Evolutionary conservation across 2,888 invertebrate genomes (phyloP), one percentile per base, ranked within the genome.

Genomic region (Lepidocyrtoides sp.): DNA sequence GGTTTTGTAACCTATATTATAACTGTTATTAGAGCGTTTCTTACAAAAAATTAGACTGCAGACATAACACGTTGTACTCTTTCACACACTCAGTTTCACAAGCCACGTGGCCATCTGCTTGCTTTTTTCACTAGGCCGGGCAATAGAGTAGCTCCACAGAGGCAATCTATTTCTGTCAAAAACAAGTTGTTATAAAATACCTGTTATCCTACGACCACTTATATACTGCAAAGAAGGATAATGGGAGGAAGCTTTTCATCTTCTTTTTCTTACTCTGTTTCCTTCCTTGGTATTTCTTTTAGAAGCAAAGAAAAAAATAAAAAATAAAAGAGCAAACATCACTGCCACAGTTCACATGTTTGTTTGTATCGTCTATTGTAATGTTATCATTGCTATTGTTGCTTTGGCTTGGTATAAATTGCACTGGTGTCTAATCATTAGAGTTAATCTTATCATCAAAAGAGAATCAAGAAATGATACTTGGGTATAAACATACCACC

Each of bases 21-120:
- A 2, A 20, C 57, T 5, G 51, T n/a, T 51, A 8, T n/a, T 51
- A 51, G 5, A 10, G 14, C 14, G 2, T 20, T 57, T 57, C 17
- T 51, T 2, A 63, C 63, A 63, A 12, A 29, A 12, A 63, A 29
- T 26, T 14, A 63, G 26, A 57, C 57, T 20, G 1, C 57, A 29
- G 29, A 63, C 4, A 63, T 63, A 63, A 63, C 63, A 63, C 4
- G 63, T 63, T 63, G 26, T 63, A 14, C 29, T 29, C 29, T 63
- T 10, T 41, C 83, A 66, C 48, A 44, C 1, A 77, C 26, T 57
- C 8, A 51, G 36, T 20, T 23, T 36, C 72, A 10, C 66, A 66
- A 48, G 84, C 84, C 84, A 84, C 84, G 84, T 84, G 84, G 72
- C 84, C 84, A 84, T 84, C 84, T 84, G 84, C 26, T 83, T 66